A percentile compares a stretch with the other conserved stretches of the same genome.
Evolutionary conservation across 2,797 vertebrate genomes (phyloP).

Genomic region (Etheostoma nigrum): DNA sequence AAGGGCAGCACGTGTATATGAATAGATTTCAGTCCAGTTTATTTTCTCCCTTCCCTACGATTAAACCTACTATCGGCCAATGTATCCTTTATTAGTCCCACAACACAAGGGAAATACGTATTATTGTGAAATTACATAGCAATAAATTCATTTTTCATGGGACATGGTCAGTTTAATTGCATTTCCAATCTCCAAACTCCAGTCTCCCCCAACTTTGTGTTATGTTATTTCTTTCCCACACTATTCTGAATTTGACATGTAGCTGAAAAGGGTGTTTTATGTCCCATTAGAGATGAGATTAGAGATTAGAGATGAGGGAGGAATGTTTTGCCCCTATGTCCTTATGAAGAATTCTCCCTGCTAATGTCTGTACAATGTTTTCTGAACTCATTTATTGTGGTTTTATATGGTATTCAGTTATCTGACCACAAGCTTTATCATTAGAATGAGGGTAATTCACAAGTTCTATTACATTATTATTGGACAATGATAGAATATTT

Average conservation of each 20-base stretch:
- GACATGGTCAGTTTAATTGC: too few relatives aligned
- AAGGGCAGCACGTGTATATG: too few relatives aligned
- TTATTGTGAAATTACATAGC: background rate
- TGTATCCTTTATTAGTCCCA: too few relatives aligned
- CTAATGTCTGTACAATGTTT: background rate
- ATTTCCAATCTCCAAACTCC: too few relatives aligned
- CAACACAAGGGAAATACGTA: background rate
- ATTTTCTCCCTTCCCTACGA: too few relatives aligned
- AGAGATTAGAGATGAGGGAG: background rate
- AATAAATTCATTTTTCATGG: background rate
- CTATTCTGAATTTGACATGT: background rate
- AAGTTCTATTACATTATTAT: too few relatives aligned
- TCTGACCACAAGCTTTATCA: background rate
- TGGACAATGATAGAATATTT: too few relatives aligned
- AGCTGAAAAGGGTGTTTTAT: background rate
- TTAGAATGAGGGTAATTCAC: background rate
- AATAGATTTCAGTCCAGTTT: too few relatives aligned
- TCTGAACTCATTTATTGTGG: background rate
- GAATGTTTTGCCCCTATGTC: background rate
- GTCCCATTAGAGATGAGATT: background rate
- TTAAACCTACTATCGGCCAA: too few relatives aligned
- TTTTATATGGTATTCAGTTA: background rate
- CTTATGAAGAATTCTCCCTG: background rate
- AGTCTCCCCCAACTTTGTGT: too few relatives aligned
- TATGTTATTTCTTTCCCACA: background rate